These are phyloP conservation scores for Vanessa tameamea DNA, from an alignment of 1,140 invertebrate species.

Conservation along the genomic window DNA sequence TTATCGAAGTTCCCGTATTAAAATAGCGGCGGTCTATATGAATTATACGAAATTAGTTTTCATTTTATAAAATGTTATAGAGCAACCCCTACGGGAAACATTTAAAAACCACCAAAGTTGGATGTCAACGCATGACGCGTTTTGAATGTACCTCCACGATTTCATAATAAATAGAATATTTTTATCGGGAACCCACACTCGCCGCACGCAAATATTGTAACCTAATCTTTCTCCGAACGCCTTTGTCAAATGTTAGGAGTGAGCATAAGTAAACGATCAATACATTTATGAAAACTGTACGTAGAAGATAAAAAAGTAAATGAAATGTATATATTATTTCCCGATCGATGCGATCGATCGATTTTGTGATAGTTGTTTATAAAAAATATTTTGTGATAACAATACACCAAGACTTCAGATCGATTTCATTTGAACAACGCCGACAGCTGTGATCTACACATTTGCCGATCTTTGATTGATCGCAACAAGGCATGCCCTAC, in stretches of 20 bases:
- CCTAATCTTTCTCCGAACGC: slow-evolving; percentile 49
- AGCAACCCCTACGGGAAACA: background rate
- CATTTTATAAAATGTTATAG: background rate
- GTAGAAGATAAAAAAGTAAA: background rate
- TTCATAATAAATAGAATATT: slow-evolving; percentile 74
- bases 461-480: slow-evolving; percentile 8
- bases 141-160: slow-evolving; percentile 63
- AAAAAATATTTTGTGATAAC: no score
- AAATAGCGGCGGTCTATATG: no score
- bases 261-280: slow-evolving; percentile 35
- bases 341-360: background rate
- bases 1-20: no score
- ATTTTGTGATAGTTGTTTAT: background rate
- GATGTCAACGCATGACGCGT: slow-evolving; percentile 74
- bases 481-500: background rate
- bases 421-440: slow-evolving; percentile 12
- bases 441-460: slow-evolving; percentile 11
- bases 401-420: background rate
- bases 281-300: slow-evolving; percentile 10
- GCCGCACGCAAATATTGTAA: slow-evolving; percentile 68
- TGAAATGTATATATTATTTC: background rate
- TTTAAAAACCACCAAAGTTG: slow-evolving; percentile 47
- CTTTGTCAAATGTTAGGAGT: slow-evolving; percentile 46
- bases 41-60: no score
- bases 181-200: slow-evolving; percentile 72